Percentiles rank a stretch among this genome's conserved stretches.
These are phyloP conservation scores for Tubulanus polymorphus DNA, from an alignment of 2,888 invertebrate genomes.

Conservation along the genomic window DNA sequence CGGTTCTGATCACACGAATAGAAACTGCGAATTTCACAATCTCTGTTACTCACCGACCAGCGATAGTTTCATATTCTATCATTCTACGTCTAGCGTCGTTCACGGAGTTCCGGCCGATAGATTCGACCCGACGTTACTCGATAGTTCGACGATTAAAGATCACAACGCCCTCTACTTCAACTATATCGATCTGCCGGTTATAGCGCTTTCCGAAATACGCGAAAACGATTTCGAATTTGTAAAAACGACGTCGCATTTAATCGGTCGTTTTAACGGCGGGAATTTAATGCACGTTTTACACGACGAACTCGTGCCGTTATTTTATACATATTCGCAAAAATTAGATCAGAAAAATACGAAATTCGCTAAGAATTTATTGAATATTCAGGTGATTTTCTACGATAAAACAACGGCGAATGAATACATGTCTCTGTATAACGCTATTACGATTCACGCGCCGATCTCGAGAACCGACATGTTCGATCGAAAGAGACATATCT, in stretches of 20 bases:
- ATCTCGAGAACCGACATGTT: slow-evolving; percentile 25
- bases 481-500: slow-evolving; percentile 29
- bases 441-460: slow-evolving; percentile 37
- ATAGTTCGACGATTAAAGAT: slow-evolving; percentile 50
- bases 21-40: slow-evolving; percentile 52
- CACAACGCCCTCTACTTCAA: slow-evolving; percentile 49
- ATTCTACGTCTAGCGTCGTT: slow-evolving; percentile 35
- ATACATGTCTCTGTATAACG: slow-evolving; percentile 44
- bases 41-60: slow-evolving; percentile 50
- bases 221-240: slow-evolving; percentile 16
- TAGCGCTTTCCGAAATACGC: slow-evolving; percentile 6
- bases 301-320: slow-evolving; percentile 57
- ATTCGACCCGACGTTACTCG: slow-evolving; percentile 37
- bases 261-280: slow-evolving; percentile 56
- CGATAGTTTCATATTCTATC: slow-evolving; percentile 51
- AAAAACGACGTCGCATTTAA: slow-evolving; percentile 32
- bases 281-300: slow-evolving; percentile 60
- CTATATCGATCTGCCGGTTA: slow-evolving; percentile 42
- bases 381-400: slow-evolving; percentile 40
- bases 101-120: slow-evolving; percentile 35
- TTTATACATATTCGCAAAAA: too few species aligned
- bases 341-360: too few species aligned
- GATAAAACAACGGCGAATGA: slow-evolving; percentile 41
- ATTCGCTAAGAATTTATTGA: too few species aligned
- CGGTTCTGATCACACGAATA: slow-evolving; percentile 26